phyloP scores from a whole-genome alignment of 1,140 invertebrate species.

The Habropoda laboriosa region DNA sequence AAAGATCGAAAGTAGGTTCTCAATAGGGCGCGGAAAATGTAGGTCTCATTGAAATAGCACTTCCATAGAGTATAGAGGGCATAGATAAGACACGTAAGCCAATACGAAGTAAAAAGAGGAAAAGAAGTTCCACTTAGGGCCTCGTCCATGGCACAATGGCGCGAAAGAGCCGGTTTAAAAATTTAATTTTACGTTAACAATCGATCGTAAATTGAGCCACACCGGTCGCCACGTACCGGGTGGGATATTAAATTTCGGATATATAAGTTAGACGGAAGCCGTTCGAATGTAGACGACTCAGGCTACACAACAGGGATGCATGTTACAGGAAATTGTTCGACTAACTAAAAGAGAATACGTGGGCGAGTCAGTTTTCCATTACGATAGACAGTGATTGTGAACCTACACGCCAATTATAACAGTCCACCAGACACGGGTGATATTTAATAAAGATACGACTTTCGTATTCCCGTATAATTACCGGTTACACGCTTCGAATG shows the following conservation, averaged over 20 bases:
- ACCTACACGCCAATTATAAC: conserved; percentile 20
- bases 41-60: conserved; percentile 32
- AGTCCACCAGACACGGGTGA: conserved; percentile 3
- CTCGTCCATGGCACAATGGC: not conserved
- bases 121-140: conserved; percentile 12
- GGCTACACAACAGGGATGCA: not conserved
- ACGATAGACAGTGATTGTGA: conserved; percentile 16
- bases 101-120: conserved; percentile 21
- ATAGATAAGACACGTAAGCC: conserved; percentile 49
- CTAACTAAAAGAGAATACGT: conserved; percentile 32
- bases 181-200: conserved; percentile 37
- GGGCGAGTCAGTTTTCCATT: conserved; percentile 40
- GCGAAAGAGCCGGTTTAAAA: conserved; percentile 2
- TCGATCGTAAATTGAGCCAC: conserved; percentile 50
- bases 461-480: not conserved
- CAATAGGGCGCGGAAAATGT: conserved; percentile 22
- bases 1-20: not conserved
- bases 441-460: conserved; percentile 32
- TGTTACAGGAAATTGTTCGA: conserved; percentile 54
- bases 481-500: not conserved
- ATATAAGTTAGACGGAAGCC: conserved; percentile 53
- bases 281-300: conserved; percentile 21
- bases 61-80: conserved; percentile 1
- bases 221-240: not conserved
- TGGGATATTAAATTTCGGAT: conserved; percentile 53